Evolutionary conservation across 2,113 vertebrate genomes (phyloP).

Genomic region (Martes martes): DNA sequence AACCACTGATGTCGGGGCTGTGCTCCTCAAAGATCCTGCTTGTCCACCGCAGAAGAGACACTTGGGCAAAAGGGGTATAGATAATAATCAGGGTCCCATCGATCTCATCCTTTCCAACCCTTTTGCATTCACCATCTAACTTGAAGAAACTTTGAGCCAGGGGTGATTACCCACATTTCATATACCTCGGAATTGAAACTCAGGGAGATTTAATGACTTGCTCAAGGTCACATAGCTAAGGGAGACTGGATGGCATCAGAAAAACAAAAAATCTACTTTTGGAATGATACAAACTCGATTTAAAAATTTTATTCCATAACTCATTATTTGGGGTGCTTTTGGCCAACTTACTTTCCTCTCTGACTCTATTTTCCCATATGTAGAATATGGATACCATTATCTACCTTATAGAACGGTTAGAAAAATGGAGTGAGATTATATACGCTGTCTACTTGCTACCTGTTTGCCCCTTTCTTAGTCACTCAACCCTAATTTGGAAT

Average conservation of each 20-base stretch:
- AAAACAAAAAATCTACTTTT: slow-evolving; percentile 7
- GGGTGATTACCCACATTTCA: not conserved
- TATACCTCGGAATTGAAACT: not conserved
- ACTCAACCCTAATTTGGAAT: not conserved
- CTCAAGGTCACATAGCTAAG: not conserved
- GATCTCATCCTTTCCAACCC: not conserved
- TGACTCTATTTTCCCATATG: not conserved
- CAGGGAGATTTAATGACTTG: not conserved
- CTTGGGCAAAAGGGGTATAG: not conserved
- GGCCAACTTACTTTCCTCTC: slow-evolving; percentile 15
- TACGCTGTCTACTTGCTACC: not conserved
- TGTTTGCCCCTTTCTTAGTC: not conserved
- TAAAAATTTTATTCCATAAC: slow-evolving; percentile 34
- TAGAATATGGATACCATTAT: not conserved
- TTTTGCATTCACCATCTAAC: not conserved
- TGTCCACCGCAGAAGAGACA: not conserved
- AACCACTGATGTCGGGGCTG: not conserved
- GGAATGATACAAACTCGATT: not conserved
- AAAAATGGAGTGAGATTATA: not conserved
- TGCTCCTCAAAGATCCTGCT: not conserved
- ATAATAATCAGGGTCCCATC: not conserved
- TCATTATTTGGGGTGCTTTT: slow-evolving; percentile 50
- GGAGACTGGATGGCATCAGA: slow-evolving; percentile 1
- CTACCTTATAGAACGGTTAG: not conserved
- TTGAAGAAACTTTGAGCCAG: not conserved